These are phyloP conservation scores for Drosophila nigromelanica DNA, from an alignment of 1,140 invertebrate genomes.

Conservation along the genomic window DNA sequence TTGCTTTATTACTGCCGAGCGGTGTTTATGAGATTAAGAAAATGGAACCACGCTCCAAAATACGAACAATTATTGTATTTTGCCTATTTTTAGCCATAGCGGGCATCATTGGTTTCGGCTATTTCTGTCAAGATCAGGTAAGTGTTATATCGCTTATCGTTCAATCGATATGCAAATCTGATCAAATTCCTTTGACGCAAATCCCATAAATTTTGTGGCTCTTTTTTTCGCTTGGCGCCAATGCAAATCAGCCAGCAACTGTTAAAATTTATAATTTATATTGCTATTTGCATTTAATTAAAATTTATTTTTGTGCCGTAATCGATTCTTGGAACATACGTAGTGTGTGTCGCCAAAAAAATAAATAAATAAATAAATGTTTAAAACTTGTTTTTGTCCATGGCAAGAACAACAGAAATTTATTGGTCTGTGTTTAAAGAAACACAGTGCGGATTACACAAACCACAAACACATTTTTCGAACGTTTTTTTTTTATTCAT, in stretches of 20 bases:
- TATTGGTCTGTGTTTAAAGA: constrained; percentile 26
- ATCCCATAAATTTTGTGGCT: constrained; percentile 51
- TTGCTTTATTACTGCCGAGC: constrained; percentile 88
- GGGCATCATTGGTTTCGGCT: constrained; percentile 93
- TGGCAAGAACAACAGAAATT: constrained; percentile 13
- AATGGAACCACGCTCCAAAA: constrained; percentile 90
- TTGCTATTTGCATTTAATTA: constrained; percentile 59
- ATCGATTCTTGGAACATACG: constrained; percentile 26
- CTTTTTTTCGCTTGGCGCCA: constrained; percentile 57
- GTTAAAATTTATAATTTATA: constrained; percentile 67
- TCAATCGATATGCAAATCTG: constrained; percentile 11
- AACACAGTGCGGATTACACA: constrained; percentile 42
- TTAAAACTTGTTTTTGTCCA: constrained; percentile 25
- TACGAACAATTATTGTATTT: constrained; percentile 90
- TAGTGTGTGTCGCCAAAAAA: constrained; percentile 33
- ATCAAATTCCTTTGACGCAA: constrained; percentile 28
- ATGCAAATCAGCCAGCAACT: constrained; percentile 67
- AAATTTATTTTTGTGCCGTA: constrained; percentile 37
- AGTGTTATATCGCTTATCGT: constrained; percentile 48
- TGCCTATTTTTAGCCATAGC: constrained; percentile 91
- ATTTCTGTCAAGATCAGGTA: constrained; percentile 93
- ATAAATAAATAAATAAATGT: neutral
- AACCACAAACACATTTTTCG: constrained; percentile 1
- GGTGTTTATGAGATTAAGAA: constrained; percentile 90
- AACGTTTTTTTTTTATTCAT: constrained; percentile 8